Conservation (phyloP, 2,113 vertebrate genomes). For the Halichoerus grypus region DNA sequence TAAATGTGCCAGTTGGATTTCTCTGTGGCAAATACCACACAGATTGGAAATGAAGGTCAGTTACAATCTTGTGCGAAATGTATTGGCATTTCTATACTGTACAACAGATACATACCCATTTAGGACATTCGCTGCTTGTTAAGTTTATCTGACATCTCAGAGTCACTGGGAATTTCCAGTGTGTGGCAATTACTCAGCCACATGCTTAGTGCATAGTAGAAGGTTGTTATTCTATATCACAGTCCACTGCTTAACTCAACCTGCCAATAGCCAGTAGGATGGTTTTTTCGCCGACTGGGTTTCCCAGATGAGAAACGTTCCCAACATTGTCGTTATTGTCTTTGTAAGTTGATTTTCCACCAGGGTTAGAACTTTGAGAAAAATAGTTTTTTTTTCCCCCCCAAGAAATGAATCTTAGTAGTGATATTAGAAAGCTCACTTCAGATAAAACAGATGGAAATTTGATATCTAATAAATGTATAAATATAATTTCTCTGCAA, state of each 20-base stretch:
- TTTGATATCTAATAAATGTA: background rate
- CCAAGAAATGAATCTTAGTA: conserved; percentile 44
- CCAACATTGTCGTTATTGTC: conserved; percentile 52
- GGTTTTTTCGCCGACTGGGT: background rate
- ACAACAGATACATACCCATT: background rate
- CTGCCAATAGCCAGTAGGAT: conserved; percentile 55
- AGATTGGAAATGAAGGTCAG: background rate
- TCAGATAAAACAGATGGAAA: conserved; percentile 33
- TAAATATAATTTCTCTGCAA: conserved; percentile 2
- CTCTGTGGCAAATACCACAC: background rate
- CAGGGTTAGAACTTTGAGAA: conserved; percentile 27
- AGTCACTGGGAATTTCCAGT: conserved; percentile 44
- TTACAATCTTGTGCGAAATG: background rate
- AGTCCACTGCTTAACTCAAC: conserved; percentile 62
- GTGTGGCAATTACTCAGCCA: background rate
- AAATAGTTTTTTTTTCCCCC: conserved; percentile 14
- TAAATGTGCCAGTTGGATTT: background rate
- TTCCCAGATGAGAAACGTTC: conserved; percentile 46
- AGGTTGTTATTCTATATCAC: conserved; percentile 61
- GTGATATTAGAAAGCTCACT: conserved; percentile 8
- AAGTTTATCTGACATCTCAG: conserved; percentile 10
- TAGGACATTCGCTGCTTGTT: conserved; percentile 30
- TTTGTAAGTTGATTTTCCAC: conserved; percentile 60
- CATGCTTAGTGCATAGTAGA: background rate
- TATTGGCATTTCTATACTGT: conserved; percentile 19